A percentile compares a stretch with the other conserved stretches of the same genome.
Evolutionary conservation across 92 coral and sea anemone genomes (phyloP).

Genomic region (Heliopora coerulea): DNA sequence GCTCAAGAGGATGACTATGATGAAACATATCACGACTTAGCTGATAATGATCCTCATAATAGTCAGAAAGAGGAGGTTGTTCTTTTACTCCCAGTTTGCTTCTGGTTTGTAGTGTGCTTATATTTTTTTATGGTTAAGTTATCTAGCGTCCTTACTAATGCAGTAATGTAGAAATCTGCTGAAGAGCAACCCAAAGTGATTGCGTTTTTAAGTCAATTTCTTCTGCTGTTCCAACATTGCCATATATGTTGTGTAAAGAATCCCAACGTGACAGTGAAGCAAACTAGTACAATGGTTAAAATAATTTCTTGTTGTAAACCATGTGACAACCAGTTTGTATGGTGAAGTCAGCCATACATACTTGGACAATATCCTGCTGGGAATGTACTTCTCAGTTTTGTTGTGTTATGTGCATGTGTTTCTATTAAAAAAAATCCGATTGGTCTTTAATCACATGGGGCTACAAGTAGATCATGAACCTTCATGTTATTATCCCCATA

Average conservation of each 20-base stretch:
- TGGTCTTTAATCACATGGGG: slow-evolving; percentile 49
- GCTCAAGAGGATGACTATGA: too few relatives aligned
- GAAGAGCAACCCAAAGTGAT: too few relatives aligned
- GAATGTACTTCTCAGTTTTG: slow-evolving; percentile 50
- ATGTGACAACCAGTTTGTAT: slow-evolving; percentile 16
- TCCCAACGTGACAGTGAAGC: background rate
- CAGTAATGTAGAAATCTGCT: too few relatives aligned
- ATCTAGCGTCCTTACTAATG: too few relatives aligned
- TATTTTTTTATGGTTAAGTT: too few relatives aligned
- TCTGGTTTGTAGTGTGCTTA: too few relatives aligned
- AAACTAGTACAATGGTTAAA: slow-evolving; percentile 42
- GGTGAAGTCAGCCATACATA: slow-evolving; percentile 48
- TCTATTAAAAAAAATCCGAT: slow-evolving; percentile 32
- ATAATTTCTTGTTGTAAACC: slow-evolving; percentile 26
- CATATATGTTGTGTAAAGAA: background rate
- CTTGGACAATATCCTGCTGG: slow-evolving; percentile 50
- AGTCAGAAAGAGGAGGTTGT: too few relatives aligned
- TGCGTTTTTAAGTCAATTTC: background rate
- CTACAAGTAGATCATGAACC: slow-evolving; percentile 28
- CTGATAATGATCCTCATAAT: too few relatives aligned
- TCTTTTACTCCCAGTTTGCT: too few relatives aligned
- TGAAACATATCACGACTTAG: too few relatives aligned
- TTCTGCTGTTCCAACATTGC: background rate
- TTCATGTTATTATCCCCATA: slow-evolving; percentile 41
- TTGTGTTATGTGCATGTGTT: slow-evolving; percentile 48